phyloP scores from a whole-genome alignment of 2,797 vertebrate genomes.

The Sebastes nivosus region DNA sequence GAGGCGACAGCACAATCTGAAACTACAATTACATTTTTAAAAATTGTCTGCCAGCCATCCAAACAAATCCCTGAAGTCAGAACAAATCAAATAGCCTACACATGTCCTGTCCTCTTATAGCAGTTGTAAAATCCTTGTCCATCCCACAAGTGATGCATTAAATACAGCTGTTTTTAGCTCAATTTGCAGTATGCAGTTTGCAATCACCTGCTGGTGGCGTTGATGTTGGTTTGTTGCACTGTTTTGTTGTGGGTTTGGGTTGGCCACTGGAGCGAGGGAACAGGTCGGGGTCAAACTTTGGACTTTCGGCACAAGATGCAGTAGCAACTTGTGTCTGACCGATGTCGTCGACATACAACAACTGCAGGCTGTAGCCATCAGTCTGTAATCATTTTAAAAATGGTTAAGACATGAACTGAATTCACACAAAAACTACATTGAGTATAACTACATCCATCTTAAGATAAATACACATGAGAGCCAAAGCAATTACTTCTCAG shows the following conservation, averaged over 20 bases:
- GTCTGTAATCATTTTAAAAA: slow-evolving; percentile 23
- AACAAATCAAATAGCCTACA: background rate
- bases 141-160: background rate
- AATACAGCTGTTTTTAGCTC: rapidly evolving
- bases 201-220: slow-evolving; percentile 33
- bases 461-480: rapidly evolving
- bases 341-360: slow-evolving; percentile 18
- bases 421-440: background rate
- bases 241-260: background rate
- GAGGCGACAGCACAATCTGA: slow-evolving; percentile 63
- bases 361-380: slow-evolving; percentile 41
- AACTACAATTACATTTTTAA: background rate
- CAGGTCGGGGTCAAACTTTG: background rate
- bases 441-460: background rate
- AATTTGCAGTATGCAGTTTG: background rate
- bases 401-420: background rate
- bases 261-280: background rate
- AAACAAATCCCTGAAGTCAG: background rate
- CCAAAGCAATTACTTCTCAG: background rate
- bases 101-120: background rate
- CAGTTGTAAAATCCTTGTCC: background rate
- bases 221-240: background rate
- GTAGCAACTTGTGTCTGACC: background rate
- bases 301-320: slow-evolving; percentile 21
- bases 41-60: background rate